Evolutionary conservation across 2,888 invertebrate species (phyloP).

Genomic region (Bibio marci): DNA sequence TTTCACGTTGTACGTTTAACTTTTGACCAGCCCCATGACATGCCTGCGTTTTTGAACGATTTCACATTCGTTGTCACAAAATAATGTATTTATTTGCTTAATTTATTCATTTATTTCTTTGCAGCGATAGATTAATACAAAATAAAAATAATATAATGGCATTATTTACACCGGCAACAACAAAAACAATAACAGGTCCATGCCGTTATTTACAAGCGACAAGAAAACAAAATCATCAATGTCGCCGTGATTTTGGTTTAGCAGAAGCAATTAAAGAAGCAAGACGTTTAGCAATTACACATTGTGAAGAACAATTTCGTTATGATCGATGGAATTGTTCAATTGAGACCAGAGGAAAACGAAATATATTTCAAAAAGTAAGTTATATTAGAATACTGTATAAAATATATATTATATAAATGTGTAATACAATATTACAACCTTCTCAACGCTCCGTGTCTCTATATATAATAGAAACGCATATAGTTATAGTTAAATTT

Average conservation of each 20-base stretch:
- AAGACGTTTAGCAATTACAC: conserved; percentile 37
- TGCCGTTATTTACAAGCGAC: conserved; percentile 41
- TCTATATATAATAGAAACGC: too few species aligned
- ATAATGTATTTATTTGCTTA: too few species aligned
- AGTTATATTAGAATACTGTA: conserved; percentile 1
- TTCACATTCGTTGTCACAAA: too few species aligned
- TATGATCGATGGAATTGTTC: conserved; percentile 59
- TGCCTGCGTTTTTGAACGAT: too few species aligned
- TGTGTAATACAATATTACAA: background rate
- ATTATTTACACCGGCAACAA: conserved; percentile 23
- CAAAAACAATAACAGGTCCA: conserved; percentile 28
- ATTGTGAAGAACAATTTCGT: conserved; percentile 46
- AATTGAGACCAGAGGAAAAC: conserved; percentile 36
- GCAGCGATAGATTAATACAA: too few species aligned
- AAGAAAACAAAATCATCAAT: conserved; percentile 43
- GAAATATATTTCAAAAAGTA: conserved; percentile 33
- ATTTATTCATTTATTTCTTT: too few species aligned
- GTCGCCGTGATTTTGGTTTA: conserved; percentile 38
- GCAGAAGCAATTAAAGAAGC: conserved; percentile 36
- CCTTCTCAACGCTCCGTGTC: background rate
- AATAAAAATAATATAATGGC: conserved; percentile 27
- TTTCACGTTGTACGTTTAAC: too few species aligned
- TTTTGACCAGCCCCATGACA: too few species aligned
- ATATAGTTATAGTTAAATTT: too few species aligned
- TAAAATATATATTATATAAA: background rate